A percentile compares a stretch with the other conserved stretches of the same genome.
phyloP scores from a whole-genome alignment of 2,888 invertebrate genomes.

The Chalcosyrphus nemorum region DNA sequence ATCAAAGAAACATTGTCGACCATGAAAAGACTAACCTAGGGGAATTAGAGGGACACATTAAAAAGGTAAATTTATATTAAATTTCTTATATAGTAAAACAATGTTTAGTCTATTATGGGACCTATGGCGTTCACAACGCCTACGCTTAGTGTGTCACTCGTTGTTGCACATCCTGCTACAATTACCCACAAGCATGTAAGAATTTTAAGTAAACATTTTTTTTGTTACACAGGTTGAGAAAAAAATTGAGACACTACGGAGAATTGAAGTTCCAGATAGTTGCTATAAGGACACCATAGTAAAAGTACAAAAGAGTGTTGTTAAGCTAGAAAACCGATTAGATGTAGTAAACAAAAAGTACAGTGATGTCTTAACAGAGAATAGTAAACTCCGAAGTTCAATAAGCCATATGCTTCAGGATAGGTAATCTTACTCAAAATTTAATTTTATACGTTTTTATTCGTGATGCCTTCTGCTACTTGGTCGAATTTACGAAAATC shows the following conservation, averaged over 20 bases:
- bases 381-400: constrained; percentile 87
- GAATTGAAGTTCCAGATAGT: constrained; percentile 83
- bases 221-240: constrained; percentile 78
- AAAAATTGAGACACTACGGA: constrained; percentile 79
- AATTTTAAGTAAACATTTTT: constrained; percentile 2
- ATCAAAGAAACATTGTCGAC: constrained; percentile 76
- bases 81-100: neutral
- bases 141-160: no score
- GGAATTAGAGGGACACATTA: constrained; percentile 84
- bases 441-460: no score
- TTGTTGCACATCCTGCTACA: no score
- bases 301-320: constrained; percentile 83
- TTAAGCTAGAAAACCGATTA: constrained; percentile 88
- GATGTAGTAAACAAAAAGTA: constrained; percentile 90
- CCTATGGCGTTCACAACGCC: no score
- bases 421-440: no score
- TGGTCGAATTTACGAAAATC: no score
- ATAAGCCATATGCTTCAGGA: constrained; percentile 92
- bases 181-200: no score
- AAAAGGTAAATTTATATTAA: constrained; percentile 76
- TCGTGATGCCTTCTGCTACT: no score
- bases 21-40: constrained; percentile 79
- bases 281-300: constrained; percentile 81
- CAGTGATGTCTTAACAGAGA: constrained; percentile 88
- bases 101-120: no score